Evolutionary conservation across 2,888 invertebrate genomes (phyloP).

Genomic region (Germaria angustata): DNA sequence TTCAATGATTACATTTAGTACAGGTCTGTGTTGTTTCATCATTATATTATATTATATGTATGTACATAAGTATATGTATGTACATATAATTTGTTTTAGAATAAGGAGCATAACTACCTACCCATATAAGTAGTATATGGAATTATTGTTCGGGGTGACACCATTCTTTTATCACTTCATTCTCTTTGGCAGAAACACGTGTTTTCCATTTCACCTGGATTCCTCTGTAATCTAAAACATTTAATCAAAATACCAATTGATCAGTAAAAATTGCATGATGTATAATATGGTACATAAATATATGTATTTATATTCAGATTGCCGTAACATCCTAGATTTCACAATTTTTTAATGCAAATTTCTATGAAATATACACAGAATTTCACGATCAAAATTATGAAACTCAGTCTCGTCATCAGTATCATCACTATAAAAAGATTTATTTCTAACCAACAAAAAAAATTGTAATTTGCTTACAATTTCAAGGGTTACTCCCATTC

Average conservation of each 20-base stretch:
- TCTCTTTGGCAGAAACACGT: neutral
- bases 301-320: constrained; percentile 55
- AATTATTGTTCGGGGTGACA: neutral
- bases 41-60: constrained; percentile 7
- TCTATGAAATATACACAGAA: constrained; percentile 68
- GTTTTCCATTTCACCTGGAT: neutral
- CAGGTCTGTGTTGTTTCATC: constrained; percentile 68
- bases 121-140: no score
- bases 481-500: no score
- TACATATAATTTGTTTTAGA: no score
- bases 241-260: neutral
- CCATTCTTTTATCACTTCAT: constrained; percentile 6
- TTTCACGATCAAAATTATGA: constrained; percentile 53
- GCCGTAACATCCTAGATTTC: constrained; percentile 65
- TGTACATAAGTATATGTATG: neutral
- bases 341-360: constrained; percentile 50
- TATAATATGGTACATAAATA: no score
- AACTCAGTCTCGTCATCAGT: constrained; percentile 78
- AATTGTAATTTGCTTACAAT: neutral
- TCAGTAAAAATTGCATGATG: neutral
- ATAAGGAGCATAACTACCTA: neutral
- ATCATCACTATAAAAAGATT: constrained; percentile 72
- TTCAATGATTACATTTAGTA: constrained; percentile 62
- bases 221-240: neutral
- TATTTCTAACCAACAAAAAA: neutral